These are phyloP conservation scores for Schizopygopsis pylzovi DNA, from an alignment of 2,797 vertebrate species.

Conservation along the genomic window DNA sequence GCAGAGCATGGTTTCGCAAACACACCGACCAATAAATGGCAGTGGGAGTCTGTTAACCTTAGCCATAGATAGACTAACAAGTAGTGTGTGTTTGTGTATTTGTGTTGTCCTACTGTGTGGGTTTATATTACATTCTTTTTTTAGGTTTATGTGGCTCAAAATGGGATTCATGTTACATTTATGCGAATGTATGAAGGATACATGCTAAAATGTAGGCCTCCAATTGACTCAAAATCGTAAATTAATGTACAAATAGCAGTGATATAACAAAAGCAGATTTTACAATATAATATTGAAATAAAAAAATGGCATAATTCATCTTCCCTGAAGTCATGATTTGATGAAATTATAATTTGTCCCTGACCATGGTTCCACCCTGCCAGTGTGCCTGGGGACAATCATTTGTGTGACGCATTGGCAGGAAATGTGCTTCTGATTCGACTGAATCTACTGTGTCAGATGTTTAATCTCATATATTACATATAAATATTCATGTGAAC, in stretches of 20 bases:
- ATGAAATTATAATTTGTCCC: constrained; percentile 84
- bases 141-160: not conserved
- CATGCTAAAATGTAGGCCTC: not conserved
- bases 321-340: constrained; percentile 74
- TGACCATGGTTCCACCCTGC: constrained; percentile 76
- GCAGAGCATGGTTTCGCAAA: constrained; percentile 63
- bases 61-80: constrained; percentile 46
- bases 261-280: constrained; percentile 31
- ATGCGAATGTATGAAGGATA: not conserved
- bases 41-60: constrained; percentile 57
- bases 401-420: constrained; percentile 56
- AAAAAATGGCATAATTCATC: not conserved
- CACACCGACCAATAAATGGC: constrained; percentile 67
- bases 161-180: not conserved
- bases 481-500: constrained; percentile 52
- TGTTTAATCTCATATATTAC: constrained; percentile 44
- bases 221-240: constrained; percentile 1
- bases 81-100: constrained; percentile 30
- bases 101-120: constrained; percentile 2
- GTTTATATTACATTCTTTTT: not conserved
- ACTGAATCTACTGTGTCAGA: constrained; percentile 61
- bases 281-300: constrained; percentile 54
- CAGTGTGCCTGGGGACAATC: constrained; percentile 66
- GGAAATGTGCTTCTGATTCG: constrained; percentile 35
- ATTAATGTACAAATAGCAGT: not conserved